Percentiles rank a stretch among this genome's conserved stretches.
phyloP scores from a whole-genome alignment of 1,140 invertebrate genomes.

The Ceratoteleas bidentatus region DNA sequence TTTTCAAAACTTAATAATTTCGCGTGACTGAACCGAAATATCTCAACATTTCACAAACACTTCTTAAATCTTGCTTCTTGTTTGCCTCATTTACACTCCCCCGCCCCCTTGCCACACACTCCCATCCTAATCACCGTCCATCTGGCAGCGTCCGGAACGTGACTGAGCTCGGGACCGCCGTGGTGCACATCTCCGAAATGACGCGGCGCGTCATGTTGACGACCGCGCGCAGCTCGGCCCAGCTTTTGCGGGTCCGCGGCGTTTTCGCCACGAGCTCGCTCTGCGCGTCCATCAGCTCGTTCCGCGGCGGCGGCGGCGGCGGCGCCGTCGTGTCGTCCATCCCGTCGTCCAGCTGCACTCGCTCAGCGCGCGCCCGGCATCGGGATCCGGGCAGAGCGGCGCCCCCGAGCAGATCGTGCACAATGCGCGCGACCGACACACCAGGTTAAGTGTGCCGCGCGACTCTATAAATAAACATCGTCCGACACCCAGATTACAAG shows the following conservation, averaged over 20 bases:
- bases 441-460: constrained; percentile 19
- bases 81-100: no score
- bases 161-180: constrained; percentile 88
- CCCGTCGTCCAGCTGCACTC: constrained; percentile 17
- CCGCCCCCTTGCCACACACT: no score
- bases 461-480: constrained; percentile 60
- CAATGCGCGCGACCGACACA: no score
- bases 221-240: constrained; percentile 90
- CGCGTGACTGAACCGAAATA: no score
- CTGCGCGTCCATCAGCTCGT: constrained; percentile 41
- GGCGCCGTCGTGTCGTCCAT: constrained; percentile 40
- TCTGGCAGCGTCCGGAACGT: constrained; percentile 89
- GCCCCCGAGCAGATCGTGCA: no score
- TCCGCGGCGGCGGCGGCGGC: constrained; percentile 16
- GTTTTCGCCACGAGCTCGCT: neutral
- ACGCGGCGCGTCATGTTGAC: constrained; percentile 91
- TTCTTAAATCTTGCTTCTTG: no score
- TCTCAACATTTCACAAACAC: no score
- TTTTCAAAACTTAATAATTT: no score
- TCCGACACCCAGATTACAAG: no score
- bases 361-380: no score
- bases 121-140: no score
- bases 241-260: constrained; percentile 79
- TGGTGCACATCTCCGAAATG: constrained; percentile 87
- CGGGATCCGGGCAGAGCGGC: no score